Conservation (phyloP, 1,140 invertebrate species). For the Battus philenor region DNA sequence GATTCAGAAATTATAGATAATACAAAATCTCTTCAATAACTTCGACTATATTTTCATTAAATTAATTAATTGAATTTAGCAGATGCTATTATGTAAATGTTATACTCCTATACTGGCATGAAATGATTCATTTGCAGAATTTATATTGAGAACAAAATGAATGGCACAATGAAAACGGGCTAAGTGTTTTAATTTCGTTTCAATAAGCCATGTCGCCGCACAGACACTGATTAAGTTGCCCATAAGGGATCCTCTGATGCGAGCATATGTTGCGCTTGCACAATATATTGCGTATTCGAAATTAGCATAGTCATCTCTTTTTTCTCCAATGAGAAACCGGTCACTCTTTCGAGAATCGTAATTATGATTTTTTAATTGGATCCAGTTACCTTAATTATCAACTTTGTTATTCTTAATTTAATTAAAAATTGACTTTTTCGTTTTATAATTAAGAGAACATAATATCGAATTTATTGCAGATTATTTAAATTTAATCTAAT, state of each 20-base stretch:
- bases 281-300: conserved; percentile 26
- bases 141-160: conserved; percentile 7
- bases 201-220: conserved; percentile 49
- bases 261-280: conserved; percentile 16
- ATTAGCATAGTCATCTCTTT: conserved; percentile 44
- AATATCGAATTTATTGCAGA: no score
- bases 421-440: no score
- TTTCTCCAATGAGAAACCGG: conserved; percentile 25
- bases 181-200: conserved; percentile 50
- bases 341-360: conserved; percentile 5
- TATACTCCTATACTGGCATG: no score
- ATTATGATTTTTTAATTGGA: conserved; percentile 9
- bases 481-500: no score
- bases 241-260: conserved; percentile 32
- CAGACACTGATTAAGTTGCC: conserved; percentile 50
- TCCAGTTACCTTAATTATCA: not conserved
- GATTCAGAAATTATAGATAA: no score
- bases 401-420: no score
- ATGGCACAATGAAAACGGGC: conserved; percentile 26
- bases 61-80: no score
- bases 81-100: no score
- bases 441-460: no score
- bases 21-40: no score
- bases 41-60: no score
- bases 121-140: conserved; percentile 3